Evolutionary conservation across 2,888 invertebrate genomes (phyloP), one percentile per base, ranked within the genome.

Genomic region (Schizotus pectinicornis): DNA sequence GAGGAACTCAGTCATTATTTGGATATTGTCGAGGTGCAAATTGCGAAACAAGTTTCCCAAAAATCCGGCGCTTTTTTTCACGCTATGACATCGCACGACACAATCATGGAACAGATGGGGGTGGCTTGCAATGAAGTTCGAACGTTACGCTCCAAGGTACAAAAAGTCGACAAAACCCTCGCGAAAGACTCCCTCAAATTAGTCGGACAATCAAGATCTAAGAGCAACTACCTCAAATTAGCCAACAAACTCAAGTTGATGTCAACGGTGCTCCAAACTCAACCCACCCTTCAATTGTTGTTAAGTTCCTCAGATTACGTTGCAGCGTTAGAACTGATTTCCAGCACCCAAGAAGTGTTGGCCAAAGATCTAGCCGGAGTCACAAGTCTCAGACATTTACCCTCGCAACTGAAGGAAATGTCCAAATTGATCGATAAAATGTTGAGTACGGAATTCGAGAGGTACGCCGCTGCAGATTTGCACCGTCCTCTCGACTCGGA

Each of bases 31-130:
- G 98, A 98, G 81, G 92, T 95, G 73, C 90, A 93, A 80, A 94
- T 96, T 76, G 94, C 94, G 3, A 89, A 90, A 70, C 96, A 97
- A 83, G 89, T 97, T 50, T 94, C 97, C 30, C 90, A 92, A 71
- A 95, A 97, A 77, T 97, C 97, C 7, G 94, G 94, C 69, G 96
- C 96, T 11, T 99, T 98, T 82, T 99, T 98, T 77, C 92, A 95
- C 79, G 98, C 98, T 0, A 98, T 99, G 92, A 90, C 97, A 51
- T 98, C 98, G 6, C 98, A 99, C 80, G 97, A 98, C 77, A 92
- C 94, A 30, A 90, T 99, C 46, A 94, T 98, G 89, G 95, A 95
- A 67, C 93, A 98, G 76, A 90, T 99, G 85, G 89, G 89, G 0
- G 86, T 88, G 74, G 94, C 95, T 12, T 86, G 91, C 7, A 85